Conservation (phyloP, 1,140 invertebrate species). For the Tetranychus cinnabarinus region DNA sequence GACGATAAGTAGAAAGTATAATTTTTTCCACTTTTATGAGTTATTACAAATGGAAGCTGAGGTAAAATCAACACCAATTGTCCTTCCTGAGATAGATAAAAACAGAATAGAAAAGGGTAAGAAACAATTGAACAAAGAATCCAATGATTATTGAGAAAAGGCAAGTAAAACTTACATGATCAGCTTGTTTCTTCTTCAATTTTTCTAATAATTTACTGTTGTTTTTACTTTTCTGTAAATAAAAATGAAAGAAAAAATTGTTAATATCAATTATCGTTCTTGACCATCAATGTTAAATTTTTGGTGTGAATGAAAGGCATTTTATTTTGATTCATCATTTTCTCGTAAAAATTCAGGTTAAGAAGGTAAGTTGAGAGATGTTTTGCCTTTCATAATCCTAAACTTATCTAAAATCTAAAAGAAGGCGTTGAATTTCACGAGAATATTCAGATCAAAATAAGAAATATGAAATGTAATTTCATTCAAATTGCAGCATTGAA, state of each 20-base stretch:
- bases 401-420: no score
- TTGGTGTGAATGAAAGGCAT: no score
- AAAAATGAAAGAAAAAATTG: neutral
- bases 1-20: conserved; percentile 75
- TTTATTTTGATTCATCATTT: no score
- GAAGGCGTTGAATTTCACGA: no score
- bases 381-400: no score
- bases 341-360: no score
- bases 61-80: conserved; percentile 69
- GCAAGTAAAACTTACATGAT: conserved; percentile 26
- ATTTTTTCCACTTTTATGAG: conserved; percentile 32
- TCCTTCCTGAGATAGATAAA: conserved; percentile 31
- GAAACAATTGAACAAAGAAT: neutral
- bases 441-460: neutral
- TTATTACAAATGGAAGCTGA: conserved; percentile 53
- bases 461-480: neutral
- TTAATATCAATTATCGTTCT: neutral
- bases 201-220: conserved; percentile 31
- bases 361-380: no score
- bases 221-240: neutral
- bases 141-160: neutral
- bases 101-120: conserved; percentile 9
- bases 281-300: neutral
- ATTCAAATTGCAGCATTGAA: no score
- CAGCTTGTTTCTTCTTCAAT: conserved; percentile 59